Conservation (phyloP, 2,797 vertebrate genomes). For the Scolopax rusticola region DNA sequence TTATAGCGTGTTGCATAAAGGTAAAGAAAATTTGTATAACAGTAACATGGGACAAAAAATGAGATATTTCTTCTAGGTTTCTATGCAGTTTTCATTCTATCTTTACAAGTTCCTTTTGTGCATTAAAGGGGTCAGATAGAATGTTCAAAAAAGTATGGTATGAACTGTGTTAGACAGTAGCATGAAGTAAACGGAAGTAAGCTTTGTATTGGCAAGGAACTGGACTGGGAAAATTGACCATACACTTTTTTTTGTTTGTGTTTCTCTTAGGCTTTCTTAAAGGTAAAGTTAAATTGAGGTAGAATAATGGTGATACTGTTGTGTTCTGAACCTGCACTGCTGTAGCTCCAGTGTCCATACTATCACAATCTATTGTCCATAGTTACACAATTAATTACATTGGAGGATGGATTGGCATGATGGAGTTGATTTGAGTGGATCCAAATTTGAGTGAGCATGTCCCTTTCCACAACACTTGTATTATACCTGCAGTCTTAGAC, state of each 20-base stretch:
- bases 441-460: not conserved
- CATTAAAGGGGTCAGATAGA: not conserved
- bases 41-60: not conserved
- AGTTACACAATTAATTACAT: not conserved
- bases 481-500: not conserved
- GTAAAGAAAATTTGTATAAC: not conserved
- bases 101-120: not conserved
- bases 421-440: not conserved
- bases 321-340: not conserved
- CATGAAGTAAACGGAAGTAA: not conserved
- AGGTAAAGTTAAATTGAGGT: not conserved
- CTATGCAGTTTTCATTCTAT: not conserved
- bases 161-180: not conserved
- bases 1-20: not conserved
- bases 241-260: not conserved
- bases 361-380: not conserved
- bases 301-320: not conserved
- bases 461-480: not conserved
- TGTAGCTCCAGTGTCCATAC: not conserved
- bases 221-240: not conserved
- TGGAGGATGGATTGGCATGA: not conserved
- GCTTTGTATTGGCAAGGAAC: not conserved
- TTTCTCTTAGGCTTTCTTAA: not conserved
- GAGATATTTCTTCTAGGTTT: not conserved
- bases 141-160: not conserved